Base-by-base conservation (phyloP, 2,888 invertebrate species). In the Digitonthophagus gazella region DNA sequence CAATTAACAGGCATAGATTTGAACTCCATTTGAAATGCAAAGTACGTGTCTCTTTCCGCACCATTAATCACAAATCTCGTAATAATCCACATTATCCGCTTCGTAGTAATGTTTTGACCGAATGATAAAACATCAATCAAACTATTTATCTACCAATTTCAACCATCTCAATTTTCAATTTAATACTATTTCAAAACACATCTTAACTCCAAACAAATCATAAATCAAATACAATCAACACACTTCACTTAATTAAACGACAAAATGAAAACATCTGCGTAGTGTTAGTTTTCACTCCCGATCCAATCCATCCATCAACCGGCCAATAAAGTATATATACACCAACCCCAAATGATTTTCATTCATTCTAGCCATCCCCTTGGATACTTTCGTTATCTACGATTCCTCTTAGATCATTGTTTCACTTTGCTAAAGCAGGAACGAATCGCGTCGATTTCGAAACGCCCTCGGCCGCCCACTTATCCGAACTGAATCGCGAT, bases 401-500 rank as follows among this genome's bases (percentile, higher is more conserved):
- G n/a, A n/a, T 44, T 44, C 11, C 28, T 11, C 11, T 44, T 44
- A 44, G 28, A 44, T 44, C 28, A 61, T 61, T 61, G 61, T 61
- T 19, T 61, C 61, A 61, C 28, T 6, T 44, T 44, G 28, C 8
- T 8, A 11, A 18, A 61, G n/a, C n/a, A 18, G 16, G 16, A 61
- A 20, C 61, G 61, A n/a, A 19, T 18, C 6, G 18, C n/a, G 20
- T 61, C 70, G 70, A 74, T 74, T 73, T 71, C 69, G 67, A 64
- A 65, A 63, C 71, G 71, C 74, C 73, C 73, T 72, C 71, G 68
- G 68, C 65, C 71, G 72, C 73, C 71, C 68, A 72, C 72, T 71
- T 73, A 73, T 73, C 73, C 69, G 70, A 73, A 73, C 72, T 69
- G 72, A 70, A 73, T 74, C 55, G 16, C 65, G 56, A 67, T 70